A percentile compares a stretch with the other conserved stretches of the same genome.
These are phyloP conservation scores for Oreonectes daqikongensis DNA, from an alignment of 2,797 vertebrate species.

Conservation along the genomic window DNA sequence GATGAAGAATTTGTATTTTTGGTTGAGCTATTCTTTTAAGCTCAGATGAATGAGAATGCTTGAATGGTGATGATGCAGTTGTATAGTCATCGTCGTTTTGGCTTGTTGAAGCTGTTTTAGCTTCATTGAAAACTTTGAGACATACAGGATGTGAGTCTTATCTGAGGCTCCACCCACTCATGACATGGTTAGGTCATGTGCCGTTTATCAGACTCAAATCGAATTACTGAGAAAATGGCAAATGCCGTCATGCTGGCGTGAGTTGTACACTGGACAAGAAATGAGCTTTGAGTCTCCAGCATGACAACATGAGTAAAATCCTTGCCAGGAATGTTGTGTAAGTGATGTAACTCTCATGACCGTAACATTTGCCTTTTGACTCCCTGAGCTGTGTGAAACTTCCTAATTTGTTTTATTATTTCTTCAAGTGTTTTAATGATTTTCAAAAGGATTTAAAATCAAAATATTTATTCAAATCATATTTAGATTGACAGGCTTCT, in stretches of 20 bases:
- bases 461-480: too few relatives aligned
- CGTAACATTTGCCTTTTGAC: neutral
- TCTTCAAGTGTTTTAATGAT: too few relatives aligned
- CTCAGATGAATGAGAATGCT: neutral
- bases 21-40: neutral
- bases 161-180: neutral
- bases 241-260: neutral
- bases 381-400: neutral
- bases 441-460: too few relatives aligned
- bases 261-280: neutral
- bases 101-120: neutral
- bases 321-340: neutral
- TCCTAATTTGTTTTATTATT: neutral
- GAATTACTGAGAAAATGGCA: conserved; percentile 19
- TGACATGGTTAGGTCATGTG: conserved; percentile 21
- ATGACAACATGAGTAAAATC: conserved; percentile 1
- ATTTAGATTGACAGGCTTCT: too few relatives aligned
- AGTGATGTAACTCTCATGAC: neutral
- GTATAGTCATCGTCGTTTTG: neutral
- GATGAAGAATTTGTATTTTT: too few relatives aligned
- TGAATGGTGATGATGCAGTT: neutral
- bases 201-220: conserved; percentile 14
- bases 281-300: neutral
- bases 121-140: too few relatives aligned
- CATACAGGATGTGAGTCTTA: neutral